Evolutionary conservation across 2,113 vertebrate species (phyloP).

Genomic region (Trinectes maculatus): DNA sequence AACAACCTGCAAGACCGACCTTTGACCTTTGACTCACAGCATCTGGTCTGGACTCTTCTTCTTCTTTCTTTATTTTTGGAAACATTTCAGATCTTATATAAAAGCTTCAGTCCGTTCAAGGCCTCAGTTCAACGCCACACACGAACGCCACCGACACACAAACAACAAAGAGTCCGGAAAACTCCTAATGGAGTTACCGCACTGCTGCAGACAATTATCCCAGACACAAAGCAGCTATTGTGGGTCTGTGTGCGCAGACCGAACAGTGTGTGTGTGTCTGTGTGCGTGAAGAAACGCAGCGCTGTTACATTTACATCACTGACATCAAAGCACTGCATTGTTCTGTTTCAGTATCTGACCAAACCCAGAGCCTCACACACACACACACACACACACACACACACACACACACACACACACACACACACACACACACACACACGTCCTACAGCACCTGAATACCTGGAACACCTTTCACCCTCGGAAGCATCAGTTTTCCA

Average conservation of each 20-base stretch:
- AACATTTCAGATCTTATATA: neutral
- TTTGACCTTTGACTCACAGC: slow-evolving; percentile 6
- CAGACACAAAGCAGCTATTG: slow-evolving; percentile 51
- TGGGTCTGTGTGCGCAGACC: slow-evolving; percentile 9
- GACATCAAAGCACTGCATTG: too few relatives aligned
- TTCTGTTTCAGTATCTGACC: too few relatives aligned
- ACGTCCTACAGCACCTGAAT: slow-evolving; percentile 8
- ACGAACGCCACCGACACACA: neutral
- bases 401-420: too few relatives aligned
- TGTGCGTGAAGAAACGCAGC: slow-evolving; percentile 15
- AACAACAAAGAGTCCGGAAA: neutral
- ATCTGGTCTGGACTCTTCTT: slow-evolving; percentile 1
- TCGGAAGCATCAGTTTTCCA: neutral
- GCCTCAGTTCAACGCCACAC: neutral
- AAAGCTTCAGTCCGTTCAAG: slow-evolving; percentile 7
- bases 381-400: too few relatives aligned
- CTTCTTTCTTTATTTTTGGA: neutral
- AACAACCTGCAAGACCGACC: slow-evolving; percentile 10
- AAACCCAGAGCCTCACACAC: too few relatives aligned
- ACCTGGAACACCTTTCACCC: slow-evolving; percentile 40
- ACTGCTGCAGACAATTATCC: slow-evolving; percentile 17
- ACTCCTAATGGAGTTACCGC: slow-evolving; percentile 7
- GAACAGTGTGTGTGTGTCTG: slow-evolving; percentile 6
- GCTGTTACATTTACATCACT: slow-evolving; percentile 8
- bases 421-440: neutral